Percentiles rank a stretch among this genome's conserved stretches.
These are phyloP conservation scores for Lagodon rhomboides DNA, from an alignment of 2,797 vertebrate genomes.

Conservation along the genomic window DNA sequence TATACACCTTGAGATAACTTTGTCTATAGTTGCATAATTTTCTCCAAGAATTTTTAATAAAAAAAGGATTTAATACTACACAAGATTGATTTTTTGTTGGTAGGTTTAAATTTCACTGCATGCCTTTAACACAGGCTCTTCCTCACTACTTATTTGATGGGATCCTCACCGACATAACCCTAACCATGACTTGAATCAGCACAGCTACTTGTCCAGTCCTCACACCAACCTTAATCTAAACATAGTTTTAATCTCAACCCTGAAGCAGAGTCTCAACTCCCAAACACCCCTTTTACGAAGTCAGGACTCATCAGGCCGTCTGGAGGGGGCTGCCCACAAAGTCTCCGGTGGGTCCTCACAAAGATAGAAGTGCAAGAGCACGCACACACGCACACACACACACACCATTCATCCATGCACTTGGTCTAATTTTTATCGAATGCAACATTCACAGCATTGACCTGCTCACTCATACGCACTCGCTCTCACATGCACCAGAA, in stretches of 20 bases:
- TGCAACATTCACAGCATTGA: slow-evolving; percentile 67
- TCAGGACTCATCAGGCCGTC: slow-evolving; percentile 15
- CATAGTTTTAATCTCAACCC: neutral
- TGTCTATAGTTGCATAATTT: neutral
- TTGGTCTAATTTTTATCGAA: slow-evolving; percentile 61
- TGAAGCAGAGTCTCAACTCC: neutral
- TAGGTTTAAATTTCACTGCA: neutral
- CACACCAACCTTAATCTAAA: neutral
- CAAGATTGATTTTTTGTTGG: neutral
- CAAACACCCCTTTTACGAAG: neutral
- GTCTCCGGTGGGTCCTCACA: slow-evolving; percentile 29
- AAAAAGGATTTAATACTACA: neutral
- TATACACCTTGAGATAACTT: too few species aligned
- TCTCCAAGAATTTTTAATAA: neutral
- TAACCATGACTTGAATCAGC: neutral
- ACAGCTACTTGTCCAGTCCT: neutral
- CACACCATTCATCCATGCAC: slow-evolving; percentile 26
- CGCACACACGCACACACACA: slow-evolving; percentile 14
- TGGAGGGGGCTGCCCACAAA: neutral
- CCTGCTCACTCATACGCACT: slow-evolving; percentile 59
- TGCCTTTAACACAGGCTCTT: neutral
- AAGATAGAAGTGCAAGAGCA: slow-evolving; percentile 15
- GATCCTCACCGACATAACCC: neutral
- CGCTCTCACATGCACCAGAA: slow-evolving; percentile 41
- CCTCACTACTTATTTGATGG: neutral